Evolutionary conservation across 2,888 invertebrate species (phyloP).

Genomic region (Drosophila affinis): DNA sequence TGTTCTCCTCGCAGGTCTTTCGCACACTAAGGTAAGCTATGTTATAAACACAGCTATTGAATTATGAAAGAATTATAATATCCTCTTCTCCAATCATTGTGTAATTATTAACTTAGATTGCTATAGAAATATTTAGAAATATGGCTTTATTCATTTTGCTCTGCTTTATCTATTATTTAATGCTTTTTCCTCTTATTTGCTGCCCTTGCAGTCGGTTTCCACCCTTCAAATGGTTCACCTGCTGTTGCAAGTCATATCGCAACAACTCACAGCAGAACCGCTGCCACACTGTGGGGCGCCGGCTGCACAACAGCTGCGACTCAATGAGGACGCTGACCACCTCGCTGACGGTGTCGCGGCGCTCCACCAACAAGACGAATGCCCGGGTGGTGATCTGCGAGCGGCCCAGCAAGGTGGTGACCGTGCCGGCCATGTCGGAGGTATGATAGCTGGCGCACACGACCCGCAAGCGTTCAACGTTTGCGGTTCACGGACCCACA

Average conservation of each 20-base stretch:
- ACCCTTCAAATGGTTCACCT: constrained; percentile 88
- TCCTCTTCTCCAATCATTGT: too few relatives aligned
- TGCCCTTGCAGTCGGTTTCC: constrained; percentile 84
- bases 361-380: constrained; percentile 81
- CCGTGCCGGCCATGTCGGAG: constrained; percentile 82
- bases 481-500: constrained; percentile 67
- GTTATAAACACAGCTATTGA: neutral
- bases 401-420: constrained; percentile 73
- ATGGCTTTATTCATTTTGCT: neutral
- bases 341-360: constrained; percentile 82
- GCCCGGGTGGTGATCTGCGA: constrained; percentile 82
- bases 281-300: constrained; percentile 82
- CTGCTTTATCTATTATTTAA: neutral
- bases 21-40: constrained; percentile 89
- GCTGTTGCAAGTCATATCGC: constrained; percentile 85
- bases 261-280: constrained; percentile 80
- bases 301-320: constrained; percentile 83
- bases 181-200: neutral
- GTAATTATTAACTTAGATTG: too few relatives aligned
- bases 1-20: constrained; percentile 95
- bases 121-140: too few relatives aligned
- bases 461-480: constrained; percentile 67
- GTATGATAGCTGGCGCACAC: constrained; percentile 82
- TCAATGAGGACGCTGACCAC: constrained; percentile 84
- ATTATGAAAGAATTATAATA: too few relatives aligned